phyloP scores from a whole-genome alignment of 1,140 invertebrate species.

The Micrasema minimum region DNA sequence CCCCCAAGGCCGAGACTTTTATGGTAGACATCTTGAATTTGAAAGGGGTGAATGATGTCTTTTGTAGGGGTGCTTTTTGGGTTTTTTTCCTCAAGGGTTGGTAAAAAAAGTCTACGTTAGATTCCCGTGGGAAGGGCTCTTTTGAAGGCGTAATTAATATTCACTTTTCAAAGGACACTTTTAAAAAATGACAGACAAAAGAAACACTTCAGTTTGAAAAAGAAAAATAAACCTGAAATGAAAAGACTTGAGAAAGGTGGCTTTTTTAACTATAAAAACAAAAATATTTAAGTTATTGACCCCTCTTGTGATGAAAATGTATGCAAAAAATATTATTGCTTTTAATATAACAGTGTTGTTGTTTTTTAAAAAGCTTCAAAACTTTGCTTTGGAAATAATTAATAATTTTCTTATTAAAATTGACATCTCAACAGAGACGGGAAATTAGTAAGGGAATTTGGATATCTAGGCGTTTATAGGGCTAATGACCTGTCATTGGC shows the following conservation, averaged over 20 bases:
- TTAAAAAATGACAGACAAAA: conserved; percentile 18
- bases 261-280: too few species aligned
- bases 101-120: conserved; percentile 10
- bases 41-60: conserved; percentile 20
- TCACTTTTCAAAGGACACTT: conserved; percentile 18
- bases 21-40: not conserved
- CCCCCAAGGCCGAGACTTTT: not conserved
- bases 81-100: not conserved
- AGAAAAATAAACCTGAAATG: conserved; percentile 1
- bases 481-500: too few species aligned
- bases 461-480: too few species aligned
- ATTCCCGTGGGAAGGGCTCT: not conserved
- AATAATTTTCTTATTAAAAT: too few species aligned
- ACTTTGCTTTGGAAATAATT: too few species aligned
- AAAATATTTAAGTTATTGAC: too few species aligned
- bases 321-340: too few species aligned
- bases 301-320: too few species aligned
- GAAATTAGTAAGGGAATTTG: too few species aligned
- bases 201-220: conserved; percentile 21
- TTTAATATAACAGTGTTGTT: too few species aligned
- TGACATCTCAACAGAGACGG: too few species aligned
- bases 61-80: conserved; percentile 7
- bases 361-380: too few species aligned
- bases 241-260: not conserved
- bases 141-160: conserved; percentile 33